Base-by-base conservation (phyloP, 2,888 invertebrate species). In the Cerceris ruficornis region DNA sequence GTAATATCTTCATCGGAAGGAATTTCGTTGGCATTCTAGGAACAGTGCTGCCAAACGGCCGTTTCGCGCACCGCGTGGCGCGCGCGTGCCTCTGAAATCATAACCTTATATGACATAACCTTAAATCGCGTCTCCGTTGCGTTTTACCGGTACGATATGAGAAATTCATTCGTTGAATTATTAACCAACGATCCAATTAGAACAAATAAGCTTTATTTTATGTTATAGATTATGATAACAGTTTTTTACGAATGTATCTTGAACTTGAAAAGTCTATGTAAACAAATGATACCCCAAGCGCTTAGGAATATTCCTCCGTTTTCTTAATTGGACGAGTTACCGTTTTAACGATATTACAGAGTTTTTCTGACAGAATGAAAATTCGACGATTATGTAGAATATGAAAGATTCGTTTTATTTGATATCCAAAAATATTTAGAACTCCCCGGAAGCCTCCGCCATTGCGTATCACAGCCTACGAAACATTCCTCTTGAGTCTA, bases 401-500 rank as follows among this genome's bases (percentile, higher is more conserved):
- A 28, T 28, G 28, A 28, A 28, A 46, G 46, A 52, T n/a, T 52
- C 8, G 52, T 52, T 2, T 52, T 11, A 13, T 52, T 52, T 52
- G 7, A 7, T n/a, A n/a, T n/a, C 13, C 7, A 52, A 11, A 7
- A 14, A 14, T 52, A n/a, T n/a, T 2, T 52, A 7, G 7, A 14
- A n/a, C 1, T n/a, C 52, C n/a, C 9, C 52, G 52, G n/a, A 14
- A 52, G 13, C 39, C 41, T 58, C 58, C 43, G 60, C 52, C 28
- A 60, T 52, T 60, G 68, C 52, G 13, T 60, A 59, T 14, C n/a
- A 28, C 41, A 42, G 13, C 52, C 52, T 52, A 60, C 79, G 67
- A 58, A 58, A 68, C 65, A 81, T 80, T 81, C 68, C 65, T 74
- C 68, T 69, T 54, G 67, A 42, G 68, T 64, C 59, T 55, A 59